Evolutionary conservation across 2,113 vertebrate genomes (phyloP).

Genomic region (Cephalopholis sonnerati): DNA sequence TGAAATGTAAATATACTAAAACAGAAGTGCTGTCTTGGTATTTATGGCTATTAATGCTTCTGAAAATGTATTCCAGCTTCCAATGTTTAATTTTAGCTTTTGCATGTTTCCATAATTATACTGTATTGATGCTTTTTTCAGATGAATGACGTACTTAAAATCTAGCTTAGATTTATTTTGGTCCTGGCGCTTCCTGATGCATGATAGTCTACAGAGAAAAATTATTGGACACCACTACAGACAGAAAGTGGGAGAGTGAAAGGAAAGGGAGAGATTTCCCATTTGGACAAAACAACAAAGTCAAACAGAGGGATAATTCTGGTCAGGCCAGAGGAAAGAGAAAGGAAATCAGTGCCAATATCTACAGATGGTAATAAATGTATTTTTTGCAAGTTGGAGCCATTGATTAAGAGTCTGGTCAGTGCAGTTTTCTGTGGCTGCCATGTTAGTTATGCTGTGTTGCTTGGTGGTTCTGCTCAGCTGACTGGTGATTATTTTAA

Average conservation of each 20-base stretch:
- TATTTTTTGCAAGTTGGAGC: constrained; percentile 26
- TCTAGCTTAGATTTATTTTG: constrained; percentile 42
- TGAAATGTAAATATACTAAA: background rate
- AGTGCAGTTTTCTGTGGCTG: constrained; percentile 28
- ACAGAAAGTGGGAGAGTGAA: constrained; percentile 10
- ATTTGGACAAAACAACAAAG: constrained; percentile 32
- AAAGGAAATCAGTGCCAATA: constrained; percentile 22
- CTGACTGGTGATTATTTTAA: constrained; percentile 32
- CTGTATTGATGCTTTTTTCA: constrained; percentile 41
- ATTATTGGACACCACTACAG: constrained; percentile 23
- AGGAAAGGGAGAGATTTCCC: constrained; percentile 15
- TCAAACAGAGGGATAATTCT: constrained; percentile 23
- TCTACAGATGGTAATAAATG: constrained; percentile 61
- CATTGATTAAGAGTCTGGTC: constrained; percentile 36
- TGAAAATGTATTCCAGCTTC: background rate
- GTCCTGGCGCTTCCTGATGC: constrained; percentile 28
- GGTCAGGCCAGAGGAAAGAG: constrained; percentile 12
- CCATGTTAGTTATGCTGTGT: constrained; percentile 6
- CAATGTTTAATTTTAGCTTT: constrained; percentile 34
- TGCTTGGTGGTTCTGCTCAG: background rate
- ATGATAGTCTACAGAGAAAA: constrained; percentile 22
- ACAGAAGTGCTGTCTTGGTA: background rate
- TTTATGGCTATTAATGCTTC: background rate
- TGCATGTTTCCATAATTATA: constrained; percentile 36
- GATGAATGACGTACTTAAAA: constrained; percentile 50